A percentile compares a stretch with the other conserved stretches of the same genome.
Conservation (phyloP, 2,888 invertebrate genomes). For the Dryomyza anilis region DNA sequence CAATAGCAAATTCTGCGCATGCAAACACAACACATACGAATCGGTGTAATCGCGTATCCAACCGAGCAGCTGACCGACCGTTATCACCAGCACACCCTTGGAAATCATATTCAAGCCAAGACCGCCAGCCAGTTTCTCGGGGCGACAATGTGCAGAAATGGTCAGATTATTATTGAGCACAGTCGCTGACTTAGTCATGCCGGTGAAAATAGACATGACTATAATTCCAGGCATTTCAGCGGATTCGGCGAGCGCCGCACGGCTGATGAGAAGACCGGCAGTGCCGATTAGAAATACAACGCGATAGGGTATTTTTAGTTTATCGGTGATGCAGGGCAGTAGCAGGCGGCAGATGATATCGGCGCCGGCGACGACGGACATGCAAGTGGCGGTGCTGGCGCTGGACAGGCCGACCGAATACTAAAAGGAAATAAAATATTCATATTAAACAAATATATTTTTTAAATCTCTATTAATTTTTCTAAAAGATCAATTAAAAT, state of each 20-base stretch:
- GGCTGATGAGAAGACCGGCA: slow-evolving; percentile 64
- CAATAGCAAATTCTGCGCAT: slow-evolving; percentile 67
- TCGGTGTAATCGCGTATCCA: slow-evolving; percentile 71
- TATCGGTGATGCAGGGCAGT: slow-evolving; percentile 69
- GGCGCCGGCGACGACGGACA: slow-evolving; percentile 73
- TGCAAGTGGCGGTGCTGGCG: slow-evolving; percentile 69
- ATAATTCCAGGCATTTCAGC: slow-evolving; percentile 64
- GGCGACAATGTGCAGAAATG: slow-evolving; percentile 69
- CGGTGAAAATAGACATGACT: slow-evolving; percentile 67
- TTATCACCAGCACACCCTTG: slow-evolving; percentile 72
- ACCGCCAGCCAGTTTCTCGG: slow-evolving; percentile 70
- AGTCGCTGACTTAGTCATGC: slow-evolving; percentile 74
- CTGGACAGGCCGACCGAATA: slow-evolving; percentile 58
- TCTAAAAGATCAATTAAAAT: no score
- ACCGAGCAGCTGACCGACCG: slow-evolving; percentile 68
- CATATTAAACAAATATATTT: no score
- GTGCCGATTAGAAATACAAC: slow-evolving; percentile 70
- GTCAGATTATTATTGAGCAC: slow-evolving; percentile 76
- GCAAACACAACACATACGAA: slow-evolving; percentile 69
- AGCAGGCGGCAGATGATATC: slow-evolving; percentile 72
- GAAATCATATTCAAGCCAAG: slow-evolving; percentile 75
- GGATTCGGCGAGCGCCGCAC: slow-evolving; percentile 69
- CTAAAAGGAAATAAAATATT: no score
- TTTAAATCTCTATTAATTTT: no score
- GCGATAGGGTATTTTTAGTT: slow-evolving; percentile 67